These are phyloP conservation scores for Trichechus manatus DNA, from an alignment of 2,113 vertebrate genomes.

Conservation along the genomic window DNA sequence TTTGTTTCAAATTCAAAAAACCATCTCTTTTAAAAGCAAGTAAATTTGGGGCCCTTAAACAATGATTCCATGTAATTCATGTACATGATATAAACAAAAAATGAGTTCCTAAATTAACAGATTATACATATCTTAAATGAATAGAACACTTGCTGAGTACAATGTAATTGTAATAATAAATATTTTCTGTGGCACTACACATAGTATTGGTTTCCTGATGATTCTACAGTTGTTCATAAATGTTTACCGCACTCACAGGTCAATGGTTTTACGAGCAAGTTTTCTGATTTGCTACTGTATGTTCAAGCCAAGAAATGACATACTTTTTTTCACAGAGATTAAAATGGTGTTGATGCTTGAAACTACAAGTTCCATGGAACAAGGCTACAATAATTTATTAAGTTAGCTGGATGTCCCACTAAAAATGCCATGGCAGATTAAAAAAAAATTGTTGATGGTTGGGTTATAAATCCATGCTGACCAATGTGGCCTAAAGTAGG, in stretches of 20 bases:
- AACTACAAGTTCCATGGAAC: conserved; percentile 66
- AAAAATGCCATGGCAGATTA: conserved; percentile 71
- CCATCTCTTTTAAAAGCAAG: conserved; percentile 12
- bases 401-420: conserved; percentile 63
- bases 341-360: conserved; percentile 65
- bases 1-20: background rate
- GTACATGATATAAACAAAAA: background rate
- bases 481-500: conserved; percentile 71
- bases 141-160: background rate
- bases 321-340: conserved; percentile 69
- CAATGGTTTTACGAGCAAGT: conserved; percentile 44
- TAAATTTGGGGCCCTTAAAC: background rate
- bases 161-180: background rate
- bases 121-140: background rate
- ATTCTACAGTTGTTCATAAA: conserved; percentile 57
- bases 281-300: conserved; percentile 61
- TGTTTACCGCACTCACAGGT: conserved; percentile 49
- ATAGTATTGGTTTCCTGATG: conserved; percentile 36
- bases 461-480: conserved; percentile 66
- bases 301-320: conserved; percentile 63
- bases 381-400: conserved; percentile 73
- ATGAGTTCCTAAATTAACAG: conserved; percentile 44
- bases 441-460: conserved; percentile 31
- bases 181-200: conserved; percentile 7
- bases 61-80: background rate